These are phyloP conservation scores for Silurus asotus DNA, from an alignment of 2,113 vertebrate species.

Conservation along the genomic window DNA sequence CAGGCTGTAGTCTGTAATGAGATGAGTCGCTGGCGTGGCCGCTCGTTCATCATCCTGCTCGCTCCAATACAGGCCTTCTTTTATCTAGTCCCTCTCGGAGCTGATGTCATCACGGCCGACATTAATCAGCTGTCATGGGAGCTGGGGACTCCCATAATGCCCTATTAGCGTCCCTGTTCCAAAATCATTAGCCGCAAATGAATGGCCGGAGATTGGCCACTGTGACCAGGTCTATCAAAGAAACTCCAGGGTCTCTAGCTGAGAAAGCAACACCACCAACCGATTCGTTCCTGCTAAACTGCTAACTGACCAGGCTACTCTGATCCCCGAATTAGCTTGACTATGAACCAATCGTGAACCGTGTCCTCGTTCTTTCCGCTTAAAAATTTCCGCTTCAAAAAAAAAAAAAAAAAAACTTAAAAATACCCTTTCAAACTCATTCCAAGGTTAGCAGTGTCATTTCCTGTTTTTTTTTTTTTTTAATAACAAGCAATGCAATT, in stretches of 20 bases:
- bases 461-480: conserved; percentile 66
- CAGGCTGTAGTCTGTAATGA: conserved; percentile 87
- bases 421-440: conserved; percentile 67
- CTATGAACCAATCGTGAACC: not conserved
- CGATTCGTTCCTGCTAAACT: too few relatives aligned
- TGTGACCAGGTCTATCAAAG: conserved; percentile 56
- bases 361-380: not conserved
- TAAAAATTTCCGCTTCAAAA: not conserved
- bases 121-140: conserved; percentile 89
- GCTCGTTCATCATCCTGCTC: conserved; percentile 99
- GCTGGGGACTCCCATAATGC: conserved; percentile 86
- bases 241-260: not conserved
- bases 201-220: conserved; percentile 79
- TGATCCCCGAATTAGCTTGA: not conserved
- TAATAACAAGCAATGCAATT: conserved; percentile 63
- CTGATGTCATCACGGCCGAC: conserved; percentile 89
- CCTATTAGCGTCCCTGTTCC: conserved; percentile 89
- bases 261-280: not conserved
- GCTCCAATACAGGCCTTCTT: conserved; percentile 96
- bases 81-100: conserved; percentile 91
- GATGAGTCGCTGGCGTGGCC: conserved; percentile 91
- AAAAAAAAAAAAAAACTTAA: conserved; percentile 5
- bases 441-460: conserved; percentile 71
- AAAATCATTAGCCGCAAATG: conserved; percentile 94
- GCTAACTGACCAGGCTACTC: not conserved